Evolutionary conservation across 1,140 invertebrate species (phyloP).

Genomic region (Drosophila bipectinata): DNA sequence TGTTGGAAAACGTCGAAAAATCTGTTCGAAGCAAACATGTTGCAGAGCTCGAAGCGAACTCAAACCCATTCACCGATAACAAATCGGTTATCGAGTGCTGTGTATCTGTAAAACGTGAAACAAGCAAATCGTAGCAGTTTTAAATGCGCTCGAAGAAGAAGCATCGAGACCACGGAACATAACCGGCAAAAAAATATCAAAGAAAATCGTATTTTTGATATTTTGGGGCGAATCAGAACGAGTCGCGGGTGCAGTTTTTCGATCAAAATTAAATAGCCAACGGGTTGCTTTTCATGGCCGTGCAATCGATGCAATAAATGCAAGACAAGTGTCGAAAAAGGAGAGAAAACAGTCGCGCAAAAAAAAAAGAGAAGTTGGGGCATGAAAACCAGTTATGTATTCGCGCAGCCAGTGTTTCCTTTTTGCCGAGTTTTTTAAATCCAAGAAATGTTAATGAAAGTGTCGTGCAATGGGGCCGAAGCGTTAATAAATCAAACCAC

Average conservation of each 20-base stretch:
- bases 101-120: too few relatives aligned
- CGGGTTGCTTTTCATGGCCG: background rate
- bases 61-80: too few relatives aligned
- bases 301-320: conserved; percentile 1
- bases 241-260: background rate
- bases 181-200: too few relatives aligned
- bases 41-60: too few relatives aligned
- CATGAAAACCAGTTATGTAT: conserved; percentile 23
- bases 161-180: too few relatives aligned
- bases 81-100: too few relatives aligned
- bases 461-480: conserved; percentile 53
- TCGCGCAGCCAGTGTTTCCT: conserved; percentile 20
- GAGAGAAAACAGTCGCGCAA: conserved; percentile 1
- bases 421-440: conserved; percentile 11
- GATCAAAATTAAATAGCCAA: background rate
- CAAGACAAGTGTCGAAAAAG: conserved; percentile 7
- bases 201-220: too few relatives aligned
- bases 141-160: too few relatives aligned
- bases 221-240: too few relatives aligned
- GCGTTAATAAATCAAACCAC: conserved; percentile 52
- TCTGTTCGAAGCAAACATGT: too few relatives aligned
- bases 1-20: too few relatives aligned
- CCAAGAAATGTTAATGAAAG: conserved; percentile 65
- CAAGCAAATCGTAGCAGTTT: too few relatives aligned
- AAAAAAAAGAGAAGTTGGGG: conserved; percentile 35